Percentiles rank a stretch among this genome's conserved stretches.
Evolutionary conservation across 2,797 vertebrate genomes (phyloP).

Genomic region (Mormyrus proboscirostris): DNA sequence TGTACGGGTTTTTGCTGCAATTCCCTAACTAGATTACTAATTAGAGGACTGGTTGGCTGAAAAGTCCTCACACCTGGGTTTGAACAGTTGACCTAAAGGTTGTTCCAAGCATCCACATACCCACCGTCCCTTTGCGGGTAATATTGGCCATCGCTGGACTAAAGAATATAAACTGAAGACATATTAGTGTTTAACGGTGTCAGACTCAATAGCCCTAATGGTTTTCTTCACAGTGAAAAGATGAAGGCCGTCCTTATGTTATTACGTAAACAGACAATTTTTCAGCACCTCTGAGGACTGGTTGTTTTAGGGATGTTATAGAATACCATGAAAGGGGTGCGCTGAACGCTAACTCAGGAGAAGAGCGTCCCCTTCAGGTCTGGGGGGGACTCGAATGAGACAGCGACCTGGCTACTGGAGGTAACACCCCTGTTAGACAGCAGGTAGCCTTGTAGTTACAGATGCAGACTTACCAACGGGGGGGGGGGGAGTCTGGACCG

Average conservation of each 20-base stretch:
- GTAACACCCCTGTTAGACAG: not conserved
- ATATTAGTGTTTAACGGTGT: not conserved
- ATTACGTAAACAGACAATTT: slow-evolving; percentile 8
- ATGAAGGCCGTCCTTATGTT: not conserved
- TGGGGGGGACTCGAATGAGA: not conserved
- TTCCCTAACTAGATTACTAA: not conserved
- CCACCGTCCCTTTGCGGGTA: not conserved
- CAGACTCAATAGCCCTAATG: not conserved
- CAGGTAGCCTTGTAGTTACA: not conserved
- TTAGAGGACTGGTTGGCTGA: not conserved
- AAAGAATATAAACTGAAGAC: not conserved
- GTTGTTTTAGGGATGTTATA: slow-evolving; percentile 17
- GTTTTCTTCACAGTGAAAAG: slow-evolving; percentile 18
- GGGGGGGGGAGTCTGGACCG: not conserved
- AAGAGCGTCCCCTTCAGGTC: slow-evolving; percentile 13
- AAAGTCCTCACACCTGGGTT: not conserved
- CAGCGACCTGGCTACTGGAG: not conserved
- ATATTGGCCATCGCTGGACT: not conserved
- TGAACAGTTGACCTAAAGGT: not conserved
- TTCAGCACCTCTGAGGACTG: slow-evolving; percentile 20
- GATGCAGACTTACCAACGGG: not conserved
- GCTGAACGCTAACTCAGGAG: slow-evolving; percentile 42
- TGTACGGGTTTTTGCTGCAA: not conserved
- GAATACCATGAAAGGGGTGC: not conserved
- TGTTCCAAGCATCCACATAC: not conserved